Evolutionary conservation across 2,113 vertebrate species (phyloP), one percentile per base, ranked within the genome.

Genomic region (Hippocampus abdominalis): DNA sequence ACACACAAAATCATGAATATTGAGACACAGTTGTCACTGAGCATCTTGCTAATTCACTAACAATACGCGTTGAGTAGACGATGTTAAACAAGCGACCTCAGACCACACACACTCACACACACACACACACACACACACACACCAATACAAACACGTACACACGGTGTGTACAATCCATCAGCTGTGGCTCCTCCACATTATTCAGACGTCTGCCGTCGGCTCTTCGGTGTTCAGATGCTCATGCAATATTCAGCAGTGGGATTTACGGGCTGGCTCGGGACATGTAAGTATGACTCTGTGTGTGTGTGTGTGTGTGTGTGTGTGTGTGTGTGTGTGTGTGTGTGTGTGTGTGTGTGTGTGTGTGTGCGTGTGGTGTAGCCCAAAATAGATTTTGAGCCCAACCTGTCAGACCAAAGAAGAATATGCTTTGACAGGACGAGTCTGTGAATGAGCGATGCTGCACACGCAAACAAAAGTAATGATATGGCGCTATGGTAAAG

Each of bases 231-330:
- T 88, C 82, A 81, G 83, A 83, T 72, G 84, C 84, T 89, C 89
- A 90, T 89, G 78, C 78, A 90, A 89, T 88, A 90, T 90, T 89
- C 87, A 90, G 78, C 67, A 66, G 18, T 20, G 73, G 81, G 87
- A 85, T 88, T 89, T 79, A 76, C 77, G 62, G 56, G 66, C 76
- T 81, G 84, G 68, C 72, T 72, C 65, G 39, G 70, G 39, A 80
- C 75, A 79, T 46, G 48, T 60, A 48, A 11, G 20, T 53, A 59
- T 39, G 48, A 46, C 11, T 10, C 10, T 48, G 63, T 46, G 60
- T 53, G 8, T 13, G 13, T 40, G 63, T 44, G 60, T 59, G 16
- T 15, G 15, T 48, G 63, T 46, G 60, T 60, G 13, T 51, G 80
- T 48, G 46, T 61, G 49, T 12, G 16, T 49, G 62, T 29, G 29